Percentiles rank a stretch among this genome's conserved stretches.
phyloP scores from a whole-genome alignment of 2,888 invertebrate genomes.

The Chymomyza fuscimana region DNA sequence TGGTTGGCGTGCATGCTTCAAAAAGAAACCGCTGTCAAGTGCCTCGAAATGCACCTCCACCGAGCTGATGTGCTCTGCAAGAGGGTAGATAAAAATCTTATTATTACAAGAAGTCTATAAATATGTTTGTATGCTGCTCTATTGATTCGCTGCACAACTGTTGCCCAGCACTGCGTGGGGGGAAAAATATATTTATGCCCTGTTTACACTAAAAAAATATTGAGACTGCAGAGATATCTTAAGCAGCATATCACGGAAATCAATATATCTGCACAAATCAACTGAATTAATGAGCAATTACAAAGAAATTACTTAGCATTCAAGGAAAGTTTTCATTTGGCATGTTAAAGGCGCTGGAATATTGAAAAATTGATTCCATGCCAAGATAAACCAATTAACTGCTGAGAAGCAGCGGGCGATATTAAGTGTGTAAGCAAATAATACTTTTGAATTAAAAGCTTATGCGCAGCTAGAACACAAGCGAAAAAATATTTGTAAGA shows the following conservation, averaged over 20 bases:
- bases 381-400: too few relatives aligned
- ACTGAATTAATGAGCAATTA: not conserved
- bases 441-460: too few relatives aligned
- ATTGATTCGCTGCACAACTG: conserved; percentile 4
- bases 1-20: conserved; percentile 90
- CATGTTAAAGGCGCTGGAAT: too few relatives aligned
- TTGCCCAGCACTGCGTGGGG: not conserved
- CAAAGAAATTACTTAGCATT: too few relatives aligned
- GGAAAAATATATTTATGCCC: not conserved
- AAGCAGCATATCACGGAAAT: not conserved
- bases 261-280: not conserved
- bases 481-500: too few relatives aligned
- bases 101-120: not conserved
- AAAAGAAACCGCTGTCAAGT: conserved; percentile 93
- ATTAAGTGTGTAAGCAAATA: too few relatives aligned
- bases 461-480: too few relatives aligned
- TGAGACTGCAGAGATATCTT: not conserved
- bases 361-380: too few relatives aligned
- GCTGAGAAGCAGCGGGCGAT: too few relatives aligned
- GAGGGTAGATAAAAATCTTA: conserved; percentile 17
- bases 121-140: not conserved
- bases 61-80: conserved; percentile 85
- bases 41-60: conserved; percentile 96
- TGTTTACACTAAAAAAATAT: not conserved
- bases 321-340: too few relatives aligned